phyloP scores from a whole-genome alignment of 2,797 vertebrate species.

The Fistularia tabacaria region DNA sequence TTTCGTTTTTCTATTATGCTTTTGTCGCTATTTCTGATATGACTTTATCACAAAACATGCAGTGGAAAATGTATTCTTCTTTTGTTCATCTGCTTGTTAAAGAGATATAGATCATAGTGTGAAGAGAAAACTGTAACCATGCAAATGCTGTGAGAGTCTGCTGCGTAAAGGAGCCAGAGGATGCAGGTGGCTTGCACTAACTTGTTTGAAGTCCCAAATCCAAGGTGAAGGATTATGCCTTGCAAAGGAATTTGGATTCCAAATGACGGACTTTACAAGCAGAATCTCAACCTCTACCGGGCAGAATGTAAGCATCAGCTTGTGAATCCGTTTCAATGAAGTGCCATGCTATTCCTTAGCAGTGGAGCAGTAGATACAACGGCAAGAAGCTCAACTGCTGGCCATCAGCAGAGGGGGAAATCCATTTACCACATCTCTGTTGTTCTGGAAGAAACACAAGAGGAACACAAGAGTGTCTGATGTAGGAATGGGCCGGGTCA shows the following conservation, averaged over 20 bases:
- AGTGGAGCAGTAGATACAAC: conserved; percentile 59
- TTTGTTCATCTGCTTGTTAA: conserved; percentile 29
- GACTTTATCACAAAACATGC: conserved; percentile 34
- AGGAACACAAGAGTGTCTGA: conserved; percentile 13
- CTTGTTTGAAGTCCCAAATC: conserved; percentile 72
- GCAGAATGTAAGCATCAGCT: conserved; percentile 32
- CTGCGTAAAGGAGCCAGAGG: conserved; percentile 49
- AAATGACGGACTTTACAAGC: conserved; percentile 62
- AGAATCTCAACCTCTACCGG: conserved; percentile 41
- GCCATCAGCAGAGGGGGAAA: conserved; percentile 52
- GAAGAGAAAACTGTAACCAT: neutral
- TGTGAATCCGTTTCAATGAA: conserved; percentile 28
- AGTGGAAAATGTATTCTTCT: conserved; percentile 38
- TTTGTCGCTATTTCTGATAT: conserved; percentile 40
- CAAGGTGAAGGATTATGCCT: conserved; percentile 78
- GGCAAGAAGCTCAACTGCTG: conserved; percentile 39
- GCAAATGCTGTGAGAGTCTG: conserved; percentile 32
- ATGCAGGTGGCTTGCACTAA: conserved; percentile 63
- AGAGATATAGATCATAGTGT: conserved; percentile 41
- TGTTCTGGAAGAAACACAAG: too few species aligned
- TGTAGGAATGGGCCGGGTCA: conserved; percentile 50
- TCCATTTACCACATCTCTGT: conserved; percentile 53
- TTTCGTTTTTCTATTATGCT: conserved; percentile 43
- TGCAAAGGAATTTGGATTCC: conserved; percentile 70
- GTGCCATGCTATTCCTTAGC: conserved; percentile 72